phyloP scores from a whole-genome alignment of 2,888 invertebrate genomes.

The Eudasyphora cyanicolor region DNA sequence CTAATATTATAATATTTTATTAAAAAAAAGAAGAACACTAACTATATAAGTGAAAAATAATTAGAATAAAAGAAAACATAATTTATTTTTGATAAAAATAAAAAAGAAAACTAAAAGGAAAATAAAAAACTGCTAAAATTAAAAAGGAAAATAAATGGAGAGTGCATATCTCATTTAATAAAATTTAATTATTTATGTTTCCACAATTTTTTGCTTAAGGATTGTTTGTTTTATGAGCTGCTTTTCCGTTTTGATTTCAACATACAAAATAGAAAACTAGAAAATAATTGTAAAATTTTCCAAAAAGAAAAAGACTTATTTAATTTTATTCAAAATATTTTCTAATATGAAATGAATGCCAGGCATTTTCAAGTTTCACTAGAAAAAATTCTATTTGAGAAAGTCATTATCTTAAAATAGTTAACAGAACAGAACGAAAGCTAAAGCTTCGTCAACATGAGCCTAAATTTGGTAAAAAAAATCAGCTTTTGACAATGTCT shows the following conservation, averaged over 20 bases:
- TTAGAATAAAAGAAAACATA: conserved; percentile 52
- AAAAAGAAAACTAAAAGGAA: conserved; percentile 36
- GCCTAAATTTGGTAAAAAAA: too few species aligned
- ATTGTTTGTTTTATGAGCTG: not conserved
- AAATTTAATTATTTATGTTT: not conserved
- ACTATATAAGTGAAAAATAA: conserved; percentile 57
- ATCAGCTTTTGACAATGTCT: not conserved
- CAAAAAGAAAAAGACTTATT: not conserved
- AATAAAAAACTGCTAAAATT: conserved; percentile 48
- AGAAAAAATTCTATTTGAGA: not conserved
- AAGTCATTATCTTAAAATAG: not conserved
- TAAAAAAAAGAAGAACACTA: conserved; percentile 47
- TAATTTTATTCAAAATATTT: not conserved
- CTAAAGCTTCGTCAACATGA: not conserved
- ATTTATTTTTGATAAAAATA: conserved; percentile 30
- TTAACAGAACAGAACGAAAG: not conserved
- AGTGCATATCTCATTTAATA: not conserved
- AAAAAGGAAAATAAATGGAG: conserved; percentile 11
- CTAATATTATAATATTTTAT: conserved; percentile 54
- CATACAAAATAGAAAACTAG: not conserved
- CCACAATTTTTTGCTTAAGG: not conserved
- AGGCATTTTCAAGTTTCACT: not conserved
- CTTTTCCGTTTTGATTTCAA: not conserved
- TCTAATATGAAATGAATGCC: too few species aligned
- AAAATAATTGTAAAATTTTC: not conserved